Conservation (phyloP, 2,797 vertebrate species). For the Columba guinea region DNA sequence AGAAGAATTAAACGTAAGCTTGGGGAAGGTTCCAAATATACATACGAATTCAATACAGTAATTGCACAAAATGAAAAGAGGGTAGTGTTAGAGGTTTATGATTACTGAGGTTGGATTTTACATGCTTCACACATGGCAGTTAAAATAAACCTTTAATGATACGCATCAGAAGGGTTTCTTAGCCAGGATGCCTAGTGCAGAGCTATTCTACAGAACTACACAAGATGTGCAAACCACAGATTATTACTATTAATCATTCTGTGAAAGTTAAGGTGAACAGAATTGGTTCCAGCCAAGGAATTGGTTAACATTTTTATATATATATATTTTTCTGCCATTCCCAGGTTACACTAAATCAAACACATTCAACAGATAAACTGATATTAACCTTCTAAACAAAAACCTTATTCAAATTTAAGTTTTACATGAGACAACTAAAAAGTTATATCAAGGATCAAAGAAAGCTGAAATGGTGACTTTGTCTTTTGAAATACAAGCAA, state of each 20-base stretch:
- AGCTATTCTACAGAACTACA: constrained; percentile 60
- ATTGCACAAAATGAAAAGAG: constrained; percentile 72
- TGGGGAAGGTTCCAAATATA: constrained; percentile 73
- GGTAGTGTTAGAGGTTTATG: constrained; percentile 60
- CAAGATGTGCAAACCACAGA: constrained; percentile 67
- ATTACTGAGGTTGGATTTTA: constrained; percentile 62
- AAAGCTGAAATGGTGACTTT: constrained; percentile 65
- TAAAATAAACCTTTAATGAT: constrained; percentile 55
- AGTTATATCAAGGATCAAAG: constrained; percentile 65
- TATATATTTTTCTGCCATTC: constrained; percentile 54
- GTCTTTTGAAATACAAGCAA: constrained; percentile 69
- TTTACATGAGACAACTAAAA: constrained; percentile 68
- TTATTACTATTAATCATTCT: constrained; percentile 41
- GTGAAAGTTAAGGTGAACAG: constrained; percentile 63
- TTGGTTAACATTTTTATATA: constrained; percentile 42
- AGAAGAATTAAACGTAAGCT: constrained; percentile 62
- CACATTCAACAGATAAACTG: constrained; percentile 52
- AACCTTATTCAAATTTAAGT: constrained; percentile 58
- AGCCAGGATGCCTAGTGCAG: constrained; percentile 43
- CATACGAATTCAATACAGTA: constrained; percentile 76
- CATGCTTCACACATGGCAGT: constrained; percentile 66
- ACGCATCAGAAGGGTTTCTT: constrained; percentile 2
- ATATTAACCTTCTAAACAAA: constrained; percentile 30
- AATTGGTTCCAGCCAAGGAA: constrained; percentile 63
- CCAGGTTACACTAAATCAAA: constrained; percentile 67